Conservation (phyloP, 2,113 vertebrate genomes). For the Phalacrocorax pelagicus region DNA sequence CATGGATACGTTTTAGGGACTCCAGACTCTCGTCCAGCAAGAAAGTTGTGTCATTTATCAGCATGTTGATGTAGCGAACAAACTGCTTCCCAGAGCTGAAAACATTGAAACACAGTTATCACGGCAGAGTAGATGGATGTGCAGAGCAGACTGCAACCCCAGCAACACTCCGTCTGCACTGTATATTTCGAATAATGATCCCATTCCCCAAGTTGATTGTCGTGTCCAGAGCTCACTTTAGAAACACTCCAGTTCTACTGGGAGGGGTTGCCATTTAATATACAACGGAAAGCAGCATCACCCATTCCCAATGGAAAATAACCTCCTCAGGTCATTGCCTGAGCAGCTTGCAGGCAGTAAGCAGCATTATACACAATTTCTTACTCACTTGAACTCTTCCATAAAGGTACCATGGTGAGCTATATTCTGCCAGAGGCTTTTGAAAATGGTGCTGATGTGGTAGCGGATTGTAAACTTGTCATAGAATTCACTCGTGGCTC, state of each 20-base stretch:
- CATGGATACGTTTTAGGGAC: conserved; percentile 97
- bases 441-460: conserved; percentile 99
- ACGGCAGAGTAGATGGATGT: background rate
- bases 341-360: background rate
- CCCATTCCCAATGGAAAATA: background rate
- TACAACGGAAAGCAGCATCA: background rate
- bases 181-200: background rate
- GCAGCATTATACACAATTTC: background rate
- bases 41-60: conserved; percentile 99
- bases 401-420: conserved; percentile 98
- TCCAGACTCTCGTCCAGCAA: conserved; percentile 96
- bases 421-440: conserved; percentile 98
- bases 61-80: conserved; percentile 99
- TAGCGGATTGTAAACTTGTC: conserved; percentile 99
- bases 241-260: background rate
- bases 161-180: background rate
- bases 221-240: background rate
- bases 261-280: background rate
- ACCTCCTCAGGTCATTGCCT: background rate
- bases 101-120: background rate
- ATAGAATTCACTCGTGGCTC: conserved; percentile 97
- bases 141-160: background rate
- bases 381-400: conserved; percentile 99
- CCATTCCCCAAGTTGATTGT: background rate
- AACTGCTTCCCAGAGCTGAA: conserved; percentile 97